Evolutionary conservation across 35 echinoderm and acorn worm genomes (phyloP).

Genomic region (Eucidaris tribuloides): DNA sequence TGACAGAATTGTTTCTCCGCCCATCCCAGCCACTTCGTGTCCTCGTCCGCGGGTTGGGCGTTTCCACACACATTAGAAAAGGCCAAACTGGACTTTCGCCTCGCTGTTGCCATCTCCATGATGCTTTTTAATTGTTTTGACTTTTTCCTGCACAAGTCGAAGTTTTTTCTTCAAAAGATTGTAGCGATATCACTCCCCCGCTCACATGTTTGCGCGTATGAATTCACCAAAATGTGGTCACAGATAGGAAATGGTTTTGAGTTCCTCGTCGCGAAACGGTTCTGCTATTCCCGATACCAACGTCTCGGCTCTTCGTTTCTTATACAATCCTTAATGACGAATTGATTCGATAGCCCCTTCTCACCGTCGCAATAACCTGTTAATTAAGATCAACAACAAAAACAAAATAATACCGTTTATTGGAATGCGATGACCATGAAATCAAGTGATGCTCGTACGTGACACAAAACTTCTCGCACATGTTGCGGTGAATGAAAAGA

Average conservation of each 20-base stretch:
- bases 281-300: too few species aligned
- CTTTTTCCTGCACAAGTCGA: background rate
- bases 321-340: too few species aligned
- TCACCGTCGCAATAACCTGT: background rate
- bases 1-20: constrained; percentile 86
- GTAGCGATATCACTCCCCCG: background rate
- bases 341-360: too few species aligned
- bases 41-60: constrained; percentile 62
- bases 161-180: background rate
- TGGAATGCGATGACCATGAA: background rate
- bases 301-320: too few species aligned
- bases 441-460: background rate
- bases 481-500: background rate
- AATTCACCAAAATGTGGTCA: background rate
- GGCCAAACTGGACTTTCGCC: constrained; percentile 21
- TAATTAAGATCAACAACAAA: background rate
- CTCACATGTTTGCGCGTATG: too few species aligned
- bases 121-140: background rate
- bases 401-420: background rate
- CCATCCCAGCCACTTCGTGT: constrained; percentile 88
- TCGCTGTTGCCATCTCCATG: constrained; percentile 23
- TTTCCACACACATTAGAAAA: constrained; percentile 21
- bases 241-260: background rate
- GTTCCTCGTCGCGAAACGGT: background rate
- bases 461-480: background rate